These are phyloP conservation scores for Ostrea edulis DNA, from an alignment of 1,140 invertebrate species.

Conservation along the genomic window DNA sequence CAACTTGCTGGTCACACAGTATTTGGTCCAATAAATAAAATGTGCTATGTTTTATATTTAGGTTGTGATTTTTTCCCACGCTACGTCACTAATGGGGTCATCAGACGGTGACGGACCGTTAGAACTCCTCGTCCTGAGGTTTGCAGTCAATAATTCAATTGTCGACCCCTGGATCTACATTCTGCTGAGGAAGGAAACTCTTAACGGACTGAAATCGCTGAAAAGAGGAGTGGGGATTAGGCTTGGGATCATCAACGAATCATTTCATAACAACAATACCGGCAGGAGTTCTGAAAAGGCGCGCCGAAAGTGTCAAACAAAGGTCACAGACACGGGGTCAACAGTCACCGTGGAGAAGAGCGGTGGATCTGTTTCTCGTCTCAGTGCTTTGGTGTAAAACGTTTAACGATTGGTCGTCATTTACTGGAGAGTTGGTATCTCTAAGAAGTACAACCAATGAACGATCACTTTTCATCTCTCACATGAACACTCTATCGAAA, in stretches of 20 bases:
- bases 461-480: no score
- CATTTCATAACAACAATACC: neutral
- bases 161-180: slow-evolving; percentile 38
- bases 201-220: neutral
- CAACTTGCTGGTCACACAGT: no score
- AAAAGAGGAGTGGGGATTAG: neutral
- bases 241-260: neutral
- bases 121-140: slow-evolving; percentile 31
- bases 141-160: slow-evolving; percentile 2
- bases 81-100: neutral
- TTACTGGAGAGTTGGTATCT: no score
- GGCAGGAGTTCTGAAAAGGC: neutral
- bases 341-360: neutral
- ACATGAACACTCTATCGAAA: no score
- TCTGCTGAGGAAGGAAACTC: slow-evolving; percentile 18
- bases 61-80: slow-evolving; percentile 5
- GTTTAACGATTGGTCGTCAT: no score
- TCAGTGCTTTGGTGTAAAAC: no score
- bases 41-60: neutral
- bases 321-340: neutral
- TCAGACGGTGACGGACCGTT: neutral
- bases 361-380: neutral
- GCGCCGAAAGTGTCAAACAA: neutral
- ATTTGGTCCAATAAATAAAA: no score
- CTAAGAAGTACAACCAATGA: no score